A percentile compares a stretch with the other conserved stretches of the same genome.
phyloP scores from a whole-genome alignment of 23 tunicate genomes.

The Clavelina lepadiformis region DNA sequence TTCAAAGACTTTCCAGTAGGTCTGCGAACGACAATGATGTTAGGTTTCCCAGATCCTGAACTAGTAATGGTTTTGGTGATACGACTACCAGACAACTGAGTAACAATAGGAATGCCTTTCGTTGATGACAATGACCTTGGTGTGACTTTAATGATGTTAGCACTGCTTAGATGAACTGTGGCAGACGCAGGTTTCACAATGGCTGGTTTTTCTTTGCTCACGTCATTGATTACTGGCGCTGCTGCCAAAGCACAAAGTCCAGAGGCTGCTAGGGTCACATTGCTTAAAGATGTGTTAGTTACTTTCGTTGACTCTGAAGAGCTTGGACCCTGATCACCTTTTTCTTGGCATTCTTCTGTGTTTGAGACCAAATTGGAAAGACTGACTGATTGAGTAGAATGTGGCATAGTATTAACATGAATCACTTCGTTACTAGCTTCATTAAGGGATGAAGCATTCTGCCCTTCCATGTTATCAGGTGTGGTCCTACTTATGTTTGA shows the following conservation, averaged over 20 bases:
- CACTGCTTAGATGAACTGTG: background rate
- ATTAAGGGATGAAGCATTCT: too few species aligned
- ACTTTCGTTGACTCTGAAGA: too few species aligned
- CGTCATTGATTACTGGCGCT: background rate
- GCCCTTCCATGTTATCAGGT: too few species aligned
- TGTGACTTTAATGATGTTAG: constrained; percentile 42
- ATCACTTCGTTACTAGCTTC: too few species aligned
- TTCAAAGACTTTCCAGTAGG: background rate
- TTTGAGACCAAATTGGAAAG: too few species aligned
- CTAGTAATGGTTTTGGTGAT: constrained; percentile 5
- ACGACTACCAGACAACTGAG: constrained; percentile 8
- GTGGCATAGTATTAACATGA: too few species aligned
- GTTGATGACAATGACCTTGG: constrained; percentile 32
- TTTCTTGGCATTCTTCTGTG: too few species aligned
- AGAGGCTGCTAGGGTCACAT: background rate
- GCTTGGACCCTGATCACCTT: too few species aligned
- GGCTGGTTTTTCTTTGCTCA: background rate
- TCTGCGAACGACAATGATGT: constrained; percentile 7
- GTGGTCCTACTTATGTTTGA: too few species aligned
- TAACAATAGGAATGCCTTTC: constrained; percentile 17
- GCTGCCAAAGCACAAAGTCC: constrained; percentile 1
- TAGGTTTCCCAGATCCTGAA: background rate
- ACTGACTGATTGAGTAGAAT: too few species aligned
- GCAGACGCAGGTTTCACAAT: too few species aligned
- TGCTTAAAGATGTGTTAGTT: background rate